Evolutionary conservation across 2,113 vertebrate species (phyloP).

Genomic region (Epinephelus lanceolatus): DNA sequence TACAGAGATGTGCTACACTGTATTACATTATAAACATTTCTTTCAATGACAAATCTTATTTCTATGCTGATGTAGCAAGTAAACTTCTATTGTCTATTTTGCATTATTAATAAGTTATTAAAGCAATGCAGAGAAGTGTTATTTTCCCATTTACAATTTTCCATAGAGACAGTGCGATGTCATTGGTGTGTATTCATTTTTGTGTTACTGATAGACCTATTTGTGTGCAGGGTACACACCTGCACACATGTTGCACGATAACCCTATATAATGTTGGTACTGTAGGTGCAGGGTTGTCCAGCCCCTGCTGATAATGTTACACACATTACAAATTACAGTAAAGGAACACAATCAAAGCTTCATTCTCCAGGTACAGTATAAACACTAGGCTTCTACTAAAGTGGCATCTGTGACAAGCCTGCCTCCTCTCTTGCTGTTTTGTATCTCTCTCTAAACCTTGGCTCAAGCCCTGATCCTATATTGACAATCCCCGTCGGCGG

Average conservation of each 20-base stretch:
- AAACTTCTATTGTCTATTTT: neutral
- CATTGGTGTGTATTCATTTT: neutral
- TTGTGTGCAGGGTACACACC: neutral
- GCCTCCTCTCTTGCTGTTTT: neutral
- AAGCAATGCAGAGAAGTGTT: neutral
- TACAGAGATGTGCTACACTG: neutral
- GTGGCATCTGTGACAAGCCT: neutral
- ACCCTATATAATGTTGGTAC: neutral
- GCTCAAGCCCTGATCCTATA: constrained; percentile 7
- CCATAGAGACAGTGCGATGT: neutral
- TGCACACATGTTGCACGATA: neutral
- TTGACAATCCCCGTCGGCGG: neutral
- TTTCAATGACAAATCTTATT: constrained; percentile 45
- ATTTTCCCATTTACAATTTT: constrained; percentile 19
- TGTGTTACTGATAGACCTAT: neutral
- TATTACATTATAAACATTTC: constrained; percentile 11
- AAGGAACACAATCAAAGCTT: neutral
- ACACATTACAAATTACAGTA: neutral
- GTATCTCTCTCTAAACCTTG: constrained; percentile 8
- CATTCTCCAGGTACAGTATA: neutral
- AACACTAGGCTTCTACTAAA: neutral
- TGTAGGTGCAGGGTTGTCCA: neutral
- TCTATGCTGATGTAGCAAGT: neutral
- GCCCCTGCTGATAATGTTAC: neutral
- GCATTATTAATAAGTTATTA: constrained; percentile 25